Percentiles rank a stretch among this genome's conserved stretches.
These are phyloP conservation scores for Bombyx mandarina DNA, from an alignment of 1,140 invertebrate species.

Conservation along the genomic window DNA sequence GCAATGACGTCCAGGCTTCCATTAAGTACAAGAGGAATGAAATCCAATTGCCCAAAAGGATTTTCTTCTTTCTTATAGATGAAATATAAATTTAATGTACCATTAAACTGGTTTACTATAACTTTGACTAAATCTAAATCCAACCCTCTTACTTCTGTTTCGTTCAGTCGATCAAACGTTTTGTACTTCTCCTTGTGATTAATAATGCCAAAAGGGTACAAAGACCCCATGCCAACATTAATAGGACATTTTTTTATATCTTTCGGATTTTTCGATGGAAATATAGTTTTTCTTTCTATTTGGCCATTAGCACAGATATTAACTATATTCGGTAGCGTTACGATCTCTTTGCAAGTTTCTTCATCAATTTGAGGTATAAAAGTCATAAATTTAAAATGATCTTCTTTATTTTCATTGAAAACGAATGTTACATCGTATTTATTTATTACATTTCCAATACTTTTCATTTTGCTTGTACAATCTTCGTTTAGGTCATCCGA, in stretches of 20 bases:
- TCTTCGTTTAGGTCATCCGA: slow-evolving; percentile 8
- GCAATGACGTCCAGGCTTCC: slow-evolving; percentile 41
- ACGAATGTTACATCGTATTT: slow-evolving; percentile 26
- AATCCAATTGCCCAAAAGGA: slow-evolving; percentile 22
- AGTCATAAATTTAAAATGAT: slow-evolving; percentile 16
- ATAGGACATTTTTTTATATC: slow-evolving; percentile 41
- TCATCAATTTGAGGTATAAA: slow-evolving; percentile 26
- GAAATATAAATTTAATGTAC: slow-evolving; percentile 27
- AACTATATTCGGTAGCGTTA: slow-evolving; percentile 15
- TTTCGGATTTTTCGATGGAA: slow-evolving; percentile 24
- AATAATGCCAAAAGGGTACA: slow-evolving; percentile 34
- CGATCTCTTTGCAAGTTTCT: slow-evolving; percentile 23
- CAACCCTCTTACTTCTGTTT: slow-evolving; percentile 24
- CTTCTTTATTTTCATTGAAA: slow-evolving; percentile 9
- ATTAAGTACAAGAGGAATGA: slow-evolving; percentile 30
- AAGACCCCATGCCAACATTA: slow-evolving; percentile 32
- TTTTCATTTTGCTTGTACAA: slow-evolving; percentile 12
- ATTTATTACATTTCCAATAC: slow-evolving; percentile 11
- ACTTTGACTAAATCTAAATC: slow-evolving; percentile 51
- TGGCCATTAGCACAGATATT: slow-evolving; percentile 24
- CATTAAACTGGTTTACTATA: slow-evolving; percentile 36
- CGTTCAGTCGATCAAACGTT: slow-evolving; percentile 23
- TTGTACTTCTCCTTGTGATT: slow-evolving; percentile 21
- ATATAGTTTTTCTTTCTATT: slow-evolving; percentile 16
- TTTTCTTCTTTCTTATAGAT: slow-evolving; percentile 30